Evolutionary conservation across 1,140 invertebrate genomes (phyloP).

Genomic region (Hyles euphorbiae): DNA sequence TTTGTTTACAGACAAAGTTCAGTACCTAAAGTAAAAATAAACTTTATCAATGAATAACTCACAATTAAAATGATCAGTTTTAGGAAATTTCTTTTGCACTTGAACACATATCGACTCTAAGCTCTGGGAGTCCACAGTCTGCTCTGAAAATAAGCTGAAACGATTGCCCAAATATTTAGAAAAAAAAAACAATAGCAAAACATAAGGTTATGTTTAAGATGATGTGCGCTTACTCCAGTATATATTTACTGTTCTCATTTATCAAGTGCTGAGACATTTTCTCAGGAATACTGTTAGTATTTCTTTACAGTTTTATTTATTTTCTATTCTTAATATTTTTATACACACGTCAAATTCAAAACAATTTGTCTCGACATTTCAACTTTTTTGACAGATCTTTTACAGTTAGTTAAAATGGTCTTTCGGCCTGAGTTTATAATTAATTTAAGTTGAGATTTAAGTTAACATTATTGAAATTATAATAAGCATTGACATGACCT

Average conservation of each 20-base stretch:
- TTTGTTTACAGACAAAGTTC: no score
- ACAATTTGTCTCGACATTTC: constrained; percentile 1
- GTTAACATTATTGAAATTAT: no score
- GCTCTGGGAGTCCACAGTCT: constrained; percentile 66
- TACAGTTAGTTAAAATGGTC: background rate
- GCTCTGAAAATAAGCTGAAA: constrained; percentile 74
- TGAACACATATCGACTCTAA: constrained; percentile 73
- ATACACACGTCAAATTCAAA: background rate
- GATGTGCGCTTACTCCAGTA: constrained; percentile 55
- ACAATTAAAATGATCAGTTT: constrained; percentile 86
- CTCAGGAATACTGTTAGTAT: no score
- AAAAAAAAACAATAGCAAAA: constrained; percentile 7
- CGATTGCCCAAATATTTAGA: constrained; percentile 2
- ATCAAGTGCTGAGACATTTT: constrained; percentile 64
- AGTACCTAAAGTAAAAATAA: background rate
- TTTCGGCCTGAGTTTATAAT: background rate
- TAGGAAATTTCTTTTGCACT: constrained; percentile 85
- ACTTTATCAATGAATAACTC: constrained; percentile 30
- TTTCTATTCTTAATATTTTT: background rate
- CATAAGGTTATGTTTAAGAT: constrained; percentile 18
- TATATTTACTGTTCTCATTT: constrained; percentile 67
- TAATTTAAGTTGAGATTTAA: no score
- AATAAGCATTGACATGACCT: no score
- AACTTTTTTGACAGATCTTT: constrained; percentile 1
- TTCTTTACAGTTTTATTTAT: no score